Base-by-base conservation (phyloP, 2,113 vertebrate genomes). In the Pelvicachromis taeniatus region DNA sequence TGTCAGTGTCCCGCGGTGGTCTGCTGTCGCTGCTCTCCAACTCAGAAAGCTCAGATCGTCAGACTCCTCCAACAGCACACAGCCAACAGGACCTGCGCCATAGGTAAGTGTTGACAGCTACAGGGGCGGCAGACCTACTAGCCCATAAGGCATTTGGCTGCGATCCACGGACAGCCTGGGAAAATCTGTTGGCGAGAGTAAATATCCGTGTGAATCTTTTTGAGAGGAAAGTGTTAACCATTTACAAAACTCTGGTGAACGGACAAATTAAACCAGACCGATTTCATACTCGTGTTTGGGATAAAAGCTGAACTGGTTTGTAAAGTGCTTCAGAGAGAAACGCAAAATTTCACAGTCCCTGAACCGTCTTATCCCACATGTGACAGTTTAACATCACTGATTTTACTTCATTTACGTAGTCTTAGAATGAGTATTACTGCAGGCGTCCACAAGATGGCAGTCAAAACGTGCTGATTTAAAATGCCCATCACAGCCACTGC, bases 1-100 rank as follows among this genome's bases (percentile, higher is more conserved):
- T 99, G 98, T 91, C 99, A 99, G 94, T 99, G 98, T 85, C 99
- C 98, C 0, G 98, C 99, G 0, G 98, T 99, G 35, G 98, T 99
- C 35, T 99, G 98, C 96, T 99, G 98, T 65, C 97, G 98, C 83
- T 99, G 99, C 89, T 99, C 98, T 1, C 99, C 99, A 9, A 99
- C 98, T 0, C 99, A 99, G 92, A 99, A 99, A 91, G 98, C 98
- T 52, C 97, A 96, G 86, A 98, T 99, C 5, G 98, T 98, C 88
- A 95, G 88, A n/a, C 96, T 99, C 53, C 94, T 99, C 10, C 97
- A 98, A 87, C 97, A 97, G 89, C 98, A 98, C 94, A 97, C 98
- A 0, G 96, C 94, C 86, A 97, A 96, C 89, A 97, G 98, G 65
- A 99, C 98, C 0, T 99, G 99, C 54, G 98, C 98, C 84, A 97